Percentiles rank a stretch among this genome's conserved stretches.
Conservation (phyloP, 2,113 vertebrate genomes). For the Maccullochella peelii region DNA sequence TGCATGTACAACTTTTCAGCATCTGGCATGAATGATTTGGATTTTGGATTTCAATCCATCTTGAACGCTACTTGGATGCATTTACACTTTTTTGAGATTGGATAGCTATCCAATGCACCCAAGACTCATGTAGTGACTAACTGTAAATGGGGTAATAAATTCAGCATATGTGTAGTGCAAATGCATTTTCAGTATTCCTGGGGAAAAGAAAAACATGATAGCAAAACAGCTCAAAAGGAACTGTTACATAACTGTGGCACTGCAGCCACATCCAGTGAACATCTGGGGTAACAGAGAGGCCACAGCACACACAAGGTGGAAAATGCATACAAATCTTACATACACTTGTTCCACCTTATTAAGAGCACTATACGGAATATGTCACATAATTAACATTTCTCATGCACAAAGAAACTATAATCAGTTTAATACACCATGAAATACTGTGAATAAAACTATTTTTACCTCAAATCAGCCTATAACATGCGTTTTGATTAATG, state of each 20-base stretch:
- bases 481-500: too few species aligned
- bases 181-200: too few species aligned
- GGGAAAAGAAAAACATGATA: too few species aligned
- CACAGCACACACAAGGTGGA: background rate
- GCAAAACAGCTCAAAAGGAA: background rate
- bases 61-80: background rate
- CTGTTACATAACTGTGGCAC: too few species aligned
- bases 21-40: too few species aligned
- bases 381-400: too few species aligned
- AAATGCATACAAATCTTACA: background rate
- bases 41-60: too few species aligned
- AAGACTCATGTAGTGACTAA: background rate
- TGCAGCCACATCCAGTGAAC: too few species aligned
- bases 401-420: too few species aligned
- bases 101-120: background rate
- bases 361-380: background rate
- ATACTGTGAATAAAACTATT: background rate
- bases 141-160: background rate
- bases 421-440: background rate
- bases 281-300: background rate
- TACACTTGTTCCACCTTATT: background rate
- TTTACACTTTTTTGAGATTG: background rate
- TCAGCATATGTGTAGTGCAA: background rate
- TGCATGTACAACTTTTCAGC: too few species aligned
- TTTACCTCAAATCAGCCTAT: background rate